Conservation (phyloP, 2,797 vertebrate genomes). For the Pipistrellus nathusii region DNA sequence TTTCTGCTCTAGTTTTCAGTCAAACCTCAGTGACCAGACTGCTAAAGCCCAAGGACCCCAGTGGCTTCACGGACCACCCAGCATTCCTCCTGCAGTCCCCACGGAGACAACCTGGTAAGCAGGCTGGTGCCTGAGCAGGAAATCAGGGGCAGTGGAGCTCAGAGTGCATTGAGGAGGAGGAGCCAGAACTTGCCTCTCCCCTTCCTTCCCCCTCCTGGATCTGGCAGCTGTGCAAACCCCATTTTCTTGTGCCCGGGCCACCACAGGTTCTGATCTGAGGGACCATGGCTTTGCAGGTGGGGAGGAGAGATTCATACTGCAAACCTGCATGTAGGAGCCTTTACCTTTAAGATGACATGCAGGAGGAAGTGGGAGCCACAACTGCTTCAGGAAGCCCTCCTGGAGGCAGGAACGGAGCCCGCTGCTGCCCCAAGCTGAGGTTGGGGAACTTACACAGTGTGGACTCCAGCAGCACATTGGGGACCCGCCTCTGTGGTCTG, state of each 20-base stretch:
- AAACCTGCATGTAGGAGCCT: neutral
- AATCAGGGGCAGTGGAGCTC: neutral
- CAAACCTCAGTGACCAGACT: neutral
- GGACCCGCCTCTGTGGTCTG: neutral
- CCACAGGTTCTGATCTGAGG: neutral
- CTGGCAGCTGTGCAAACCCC: neutral
- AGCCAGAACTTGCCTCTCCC: neutral
- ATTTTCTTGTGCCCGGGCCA: neutral
- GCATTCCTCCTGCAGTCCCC: slow-evolving; percentile 49
- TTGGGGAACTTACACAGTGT: fast-evolving
- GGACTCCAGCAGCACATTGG: neutral
- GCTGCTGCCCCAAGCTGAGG: neutral
- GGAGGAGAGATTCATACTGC: neutral
- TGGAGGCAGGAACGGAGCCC: neutral
- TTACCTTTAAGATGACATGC: neutral
- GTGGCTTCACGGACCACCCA: slow-evolving; percentile 2
- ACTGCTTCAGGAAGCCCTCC: too few relatives aligned
- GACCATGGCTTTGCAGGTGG: neutral
- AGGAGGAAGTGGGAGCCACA: too few relatives aligned
- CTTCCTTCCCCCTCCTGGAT: neutral
- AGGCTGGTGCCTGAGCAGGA: neutral
- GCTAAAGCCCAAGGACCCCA: slow-evolving; percentile 17
- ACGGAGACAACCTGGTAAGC: slow-evolving; percentile 80
- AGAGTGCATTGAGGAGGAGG: neutral
- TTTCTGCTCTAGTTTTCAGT: slow-evolving; percentile 57